These are phyloP conservation scores for Atlantisia rogersi DNA, from an alignment of 2,113 vertebrate genomes.

Conservation along the genomic window DNA sequence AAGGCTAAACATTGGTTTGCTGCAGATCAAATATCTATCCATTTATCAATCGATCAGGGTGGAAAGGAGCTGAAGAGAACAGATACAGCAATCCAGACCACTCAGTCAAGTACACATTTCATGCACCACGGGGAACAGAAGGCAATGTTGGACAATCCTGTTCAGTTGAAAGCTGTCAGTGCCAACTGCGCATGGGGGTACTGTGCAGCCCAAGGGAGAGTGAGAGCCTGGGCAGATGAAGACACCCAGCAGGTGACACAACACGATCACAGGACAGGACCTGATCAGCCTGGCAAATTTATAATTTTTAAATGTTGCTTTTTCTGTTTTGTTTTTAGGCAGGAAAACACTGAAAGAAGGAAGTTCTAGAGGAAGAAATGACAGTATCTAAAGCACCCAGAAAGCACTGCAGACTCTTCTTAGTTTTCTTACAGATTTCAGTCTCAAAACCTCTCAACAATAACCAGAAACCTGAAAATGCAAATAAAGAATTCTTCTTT, in stretches of 20 bases:
- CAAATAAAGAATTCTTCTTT: neutral
- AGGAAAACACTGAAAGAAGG: neutral
- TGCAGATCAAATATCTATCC: neutral
- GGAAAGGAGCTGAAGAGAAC: neutral
- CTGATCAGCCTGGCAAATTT: neutral
- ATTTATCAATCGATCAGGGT: neutral
- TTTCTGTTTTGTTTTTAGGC: neutral
- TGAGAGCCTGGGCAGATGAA: neutral
- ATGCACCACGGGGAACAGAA: neutral
- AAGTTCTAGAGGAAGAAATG: neutral
- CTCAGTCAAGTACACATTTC: neutral
- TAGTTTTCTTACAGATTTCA: neutral
- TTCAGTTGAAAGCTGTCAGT: neutral
- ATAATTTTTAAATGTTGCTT: neutral
- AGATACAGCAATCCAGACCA: neutral
- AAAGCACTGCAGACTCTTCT: neutral
- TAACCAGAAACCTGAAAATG: neutral
- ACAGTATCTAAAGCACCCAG: neutral
- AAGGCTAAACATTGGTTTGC: neutral
- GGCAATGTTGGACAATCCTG: neutral
- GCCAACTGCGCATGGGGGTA: neutral
- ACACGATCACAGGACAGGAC: neutral
- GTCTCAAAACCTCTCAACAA: neutral
- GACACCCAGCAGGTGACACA: neutral
- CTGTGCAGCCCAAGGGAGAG: neutral